Base-by-base conservation (phyloP, 2,888 invertebrate genomes). In the Limnephilus marmoratus region DNA sequence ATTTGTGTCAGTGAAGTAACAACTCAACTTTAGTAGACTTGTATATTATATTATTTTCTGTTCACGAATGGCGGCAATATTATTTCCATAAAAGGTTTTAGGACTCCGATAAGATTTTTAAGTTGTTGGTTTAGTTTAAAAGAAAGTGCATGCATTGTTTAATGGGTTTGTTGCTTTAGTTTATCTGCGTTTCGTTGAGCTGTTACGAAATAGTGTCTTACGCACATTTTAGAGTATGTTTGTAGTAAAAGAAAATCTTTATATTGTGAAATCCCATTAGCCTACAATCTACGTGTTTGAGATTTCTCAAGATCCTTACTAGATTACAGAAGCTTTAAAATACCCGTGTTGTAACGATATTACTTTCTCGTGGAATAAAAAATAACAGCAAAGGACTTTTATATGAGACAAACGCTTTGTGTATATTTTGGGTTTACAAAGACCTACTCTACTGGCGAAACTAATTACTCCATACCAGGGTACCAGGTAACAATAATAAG, bases 1-100 rank as follows among this genome's bases (percentile, higher is more conserved):
- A 83, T 83, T 41, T 83, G 34, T 83, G 83, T 83, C 83, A 18
- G 37, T 37, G 83, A 83, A 37, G 83, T 34, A 83, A 83, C 83
- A 83, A 31, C 83, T 24, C 68, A 68, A 68, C 24, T 68, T 24
- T 68, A 1, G 68, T 18, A 18, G 53, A 53, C 45, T 12, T 13
- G 9, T 49, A 41, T 41, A 45, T 45, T 45, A 45, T 45, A 45
- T 18, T 68, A 24, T 68, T n/a, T 24, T 68, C 24, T 24, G 37
- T 83, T 83, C 83, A 37, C 24, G 37, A 18, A 83, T 83, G 37
- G 34, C 37, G 83, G 83, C 11, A 31, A 83, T 18, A 41, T 83
- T 83, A 68, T 68, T 31, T 83, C 37, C 83, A 34, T 34, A 37
- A 24, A 83, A 83, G 18, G 83, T 83, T 83, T 83, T 83, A 83